Evolutionary conservation across 2,888 invertebrate genomes (phyloP).

Genomic region (Papilio gigon): DNA sequence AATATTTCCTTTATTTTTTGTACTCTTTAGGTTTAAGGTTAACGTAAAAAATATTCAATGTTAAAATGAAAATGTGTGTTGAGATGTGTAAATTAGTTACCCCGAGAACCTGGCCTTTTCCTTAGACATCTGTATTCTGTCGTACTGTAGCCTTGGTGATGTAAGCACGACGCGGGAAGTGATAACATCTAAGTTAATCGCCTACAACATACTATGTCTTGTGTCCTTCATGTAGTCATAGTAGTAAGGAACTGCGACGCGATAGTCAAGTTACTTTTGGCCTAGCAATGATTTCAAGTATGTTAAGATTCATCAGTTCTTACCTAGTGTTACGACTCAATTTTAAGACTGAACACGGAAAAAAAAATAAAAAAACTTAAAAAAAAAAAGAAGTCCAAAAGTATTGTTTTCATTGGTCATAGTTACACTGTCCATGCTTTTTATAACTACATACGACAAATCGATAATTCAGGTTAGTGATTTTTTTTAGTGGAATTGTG

Average conservation of each 20-base stretch:
- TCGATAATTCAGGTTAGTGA: constrained; percentile 55
- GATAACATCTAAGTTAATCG: constrained; percentile 49
- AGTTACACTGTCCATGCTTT: constrained; percentile 56
- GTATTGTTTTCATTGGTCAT: constrained; percentile 63
- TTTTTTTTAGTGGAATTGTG: constrained; percentile 71
- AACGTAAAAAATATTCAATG: constrained; percentile 82
- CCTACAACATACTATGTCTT: constrained; percentile 57
- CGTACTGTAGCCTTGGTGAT: constrained; percentile 52
- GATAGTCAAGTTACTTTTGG: constrained; percentile 69
- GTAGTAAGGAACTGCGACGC: constrained; percentile 53
- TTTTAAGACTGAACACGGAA: constrained; percentile 83
- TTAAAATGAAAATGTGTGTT: constrained; percentile 79
- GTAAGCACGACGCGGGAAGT: constrained; percentile 44
- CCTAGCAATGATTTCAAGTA: constrained; percentile 74
- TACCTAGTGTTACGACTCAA: constrained; percentile 82
- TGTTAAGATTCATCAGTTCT: constrained; percentile 77
- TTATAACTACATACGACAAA: constrained; percentile 53
- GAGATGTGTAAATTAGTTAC: constrained; percentile 79
- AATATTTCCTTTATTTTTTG: constrained; percentile 83
- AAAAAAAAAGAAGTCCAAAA: constrained; percentile 60
- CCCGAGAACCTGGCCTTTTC: constrained; percentile 82
- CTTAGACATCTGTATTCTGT: constrained; percentile 65
- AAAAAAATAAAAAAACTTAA: constrained; percentile 63
- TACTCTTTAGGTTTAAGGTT: constrained; percentile 82
- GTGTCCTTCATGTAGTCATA: constrained; percentile 57